Evolutionary conservation across 2,888 invertebrate genomes (phyloP).

Genomic region (Epinotia brunnichana): DNA sequence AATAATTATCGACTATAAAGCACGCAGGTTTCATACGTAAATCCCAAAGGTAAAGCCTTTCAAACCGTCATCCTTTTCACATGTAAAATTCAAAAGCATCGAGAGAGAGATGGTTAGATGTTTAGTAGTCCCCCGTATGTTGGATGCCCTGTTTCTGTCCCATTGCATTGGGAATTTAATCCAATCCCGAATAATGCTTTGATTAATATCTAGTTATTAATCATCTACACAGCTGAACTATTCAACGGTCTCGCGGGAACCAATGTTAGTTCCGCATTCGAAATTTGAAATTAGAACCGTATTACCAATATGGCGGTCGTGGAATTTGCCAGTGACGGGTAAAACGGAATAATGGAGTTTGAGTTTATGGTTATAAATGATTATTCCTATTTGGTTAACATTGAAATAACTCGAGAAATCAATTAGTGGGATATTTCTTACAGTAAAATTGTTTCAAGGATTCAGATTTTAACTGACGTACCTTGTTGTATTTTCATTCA

Average conservation of each 20-base stretch:
- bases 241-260: conserved; percentile 41
- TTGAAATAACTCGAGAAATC: conserved; percentile 9
- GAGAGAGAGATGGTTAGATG: background rate
- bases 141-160: conserved; percentile 21
- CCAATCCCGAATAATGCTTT: conserved; percentile 38
- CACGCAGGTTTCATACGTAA: conserved; percentile 14
- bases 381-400: conserved; percentile 6
- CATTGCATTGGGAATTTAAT: conserved; percentile 42
- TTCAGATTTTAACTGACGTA: too few species aligned
- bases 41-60: conserved; percentile 17
- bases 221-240: conserved; percentile 42
- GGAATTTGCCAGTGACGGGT: conserved; percentile 18
- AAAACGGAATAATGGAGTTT: conserved; percentile 27
- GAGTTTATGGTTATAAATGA: conserved; percentile 23
- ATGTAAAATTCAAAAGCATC: background rate
- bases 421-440: background rate
- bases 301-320: conserved; percentile 40
- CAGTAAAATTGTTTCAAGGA: background rate
- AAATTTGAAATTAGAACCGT: conserved; percentile 43
- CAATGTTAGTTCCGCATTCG: conserved; percentile 41
- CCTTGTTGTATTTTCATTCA: too few species aligned
- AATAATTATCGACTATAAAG: conserved; percentile 36
- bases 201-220: conserved; percentile 44
- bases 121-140: background rate
- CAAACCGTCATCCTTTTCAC: background rate